Evolutionary conservation across 2,888 invertebrate genomes (phyloP), one percentile per base, ranked within the genome.

Genomic region (Antheraea yamamai): DNA sequence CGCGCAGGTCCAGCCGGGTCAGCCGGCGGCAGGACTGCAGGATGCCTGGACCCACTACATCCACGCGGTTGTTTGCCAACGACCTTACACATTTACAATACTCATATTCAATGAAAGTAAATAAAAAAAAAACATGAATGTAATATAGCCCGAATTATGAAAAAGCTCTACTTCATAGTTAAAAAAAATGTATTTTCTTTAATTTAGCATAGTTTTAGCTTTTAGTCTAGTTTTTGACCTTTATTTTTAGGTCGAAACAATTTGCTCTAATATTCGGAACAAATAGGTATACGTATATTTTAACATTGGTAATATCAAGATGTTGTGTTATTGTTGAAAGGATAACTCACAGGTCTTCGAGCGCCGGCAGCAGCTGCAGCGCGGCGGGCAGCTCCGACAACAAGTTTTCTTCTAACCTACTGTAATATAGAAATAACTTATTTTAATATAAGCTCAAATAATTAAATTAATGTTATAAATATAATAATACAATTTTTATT

Each of bases 261-360:
- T 47, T 47, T 47, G 12, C 47, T 12, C 12, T 47, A 47, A 47
- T 1, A 10, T 55, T 7, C 6, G 35, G 35, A 0, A 20, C 0
- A 55, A 1, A 18, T 18, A 55, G 6, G 39, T 18, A 55, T 18
- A 55, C 18, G 55, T 20, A 55, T 55, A 55, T 39, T 7, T 55
- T 55, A 3, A 55, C 6, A 55, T 7, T 20, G 7, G 20, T 6
- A 7, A 55, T 20, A n/a, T 47, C 55, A 55, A 20, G 55, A 20
- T 7, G 23, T 23, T 61, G 12, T 61, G n/a, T 61, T n/a, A 7
- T 58, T n/a, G 16, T 64, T 26, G 64, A 64, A 30, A 2, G 26
- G 16, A 66, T 30, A 16, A 97, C 98, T 98, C 95, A 98, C 98
- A 98, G 94, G 92, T 98, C 98, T 88, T 97, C 97, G 16, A 98